Conservation (phyloP, 1,140 invertebrate genomes). For the Scaptomyza graminum region DNA sequence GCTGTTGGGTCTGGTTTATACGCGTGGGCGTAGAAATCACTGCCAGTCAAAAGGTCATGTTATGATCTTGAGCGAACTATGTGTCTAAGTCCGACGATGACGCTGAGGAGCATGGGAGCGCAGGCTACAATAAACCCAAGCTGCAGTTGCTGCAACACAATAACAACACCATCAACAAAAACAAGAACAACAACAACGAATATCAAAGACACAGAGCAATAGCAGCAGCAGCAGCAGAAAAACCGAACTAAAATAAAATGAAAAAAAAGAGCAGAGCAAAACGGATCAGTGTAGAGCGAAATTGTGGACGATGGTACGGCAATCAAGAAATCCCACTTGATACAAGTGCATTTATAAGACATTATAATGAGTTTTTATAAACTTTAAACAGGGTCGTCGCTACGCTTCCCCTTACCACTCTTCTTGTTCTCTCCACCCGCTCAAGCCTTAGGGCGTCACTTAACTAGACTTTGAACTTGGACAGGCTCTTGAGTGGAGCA, state of each 20-base stretch:
- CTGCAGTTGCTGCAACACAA: conserved; percentile 20
- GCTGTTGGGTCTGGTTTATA: conserved; percentile 75
- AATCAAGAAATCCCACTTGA: conserved; percentile 82
- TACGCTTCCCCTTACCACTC: neutral
- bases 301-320: conserved; percentile 32
- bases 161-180: neutral
- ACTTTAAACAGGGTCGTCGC: conserved; percentile 77
- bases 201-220: conserved; percentile 20
- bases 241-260: conserved; percentile 15
- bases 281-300: conserved; percentile 29
- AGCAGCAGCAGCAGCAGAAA: neutral
- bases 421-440: neutral
- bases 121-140: conserved; percentile 20
- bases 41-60: conserved; percentile 82
- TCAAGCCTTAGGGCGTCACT: conserved; percentile 75
- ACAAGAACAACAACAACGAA: conserved; percentile 27
- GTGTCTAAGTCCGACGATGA: conserved; percentile 71
- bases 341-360: conserved; percentile 82
- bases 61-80: conserved; percentile 82
- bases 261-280: conserved; percentile 25
- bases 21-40: conserved; percentile 82
- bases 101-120: conserved; percentile 66
- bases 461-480: conserved; percentile 72
- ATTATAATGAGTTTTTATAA: conserved; percentile 84
- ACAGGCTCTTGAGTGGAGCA: conserved; percentile 49